Base-by-base conservation (phyloP, 2,113 vertebrate species). In the Otolemur garnettii region DNA sequence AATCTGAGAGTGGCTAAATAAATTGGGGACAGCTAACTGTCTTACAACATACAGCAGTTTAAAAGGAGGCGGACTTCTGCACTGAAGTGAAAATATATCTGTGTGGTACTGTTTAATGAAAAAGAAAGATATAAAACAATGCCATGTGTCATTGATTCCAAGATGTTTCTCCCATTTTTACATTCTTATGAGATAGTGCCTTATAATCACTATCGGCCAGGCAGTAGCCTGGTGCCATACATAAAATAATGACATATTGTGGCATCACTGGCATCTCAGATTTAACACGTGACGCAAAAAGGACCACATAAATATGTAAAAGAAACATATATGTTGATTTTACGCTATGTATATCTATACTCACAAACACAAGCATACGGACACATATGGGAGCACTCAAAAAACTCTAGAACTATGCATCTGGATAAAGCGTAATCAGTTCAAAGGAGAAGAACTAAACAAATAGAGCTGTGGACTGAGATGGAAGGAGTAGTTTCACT, bases 81-180 rank as follows among this genome's bases (percentile, higher is more conserved):
- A 42, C 82, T 26, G 11, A 81, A 30, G 15, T 21, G 35, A 83
- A 88, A 87, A 79, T 77, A 53, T 57, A 69, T 83, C 45, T 84
- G 38, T 85, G 38, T 42, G 55, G 0, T 59, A 35, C 35, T 77
- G 0, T 57, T 71, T 91, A 55, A 55, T 13, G 28, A 38, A 64
- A 75, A 72, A 68, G 50, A n/a, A 74, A 59, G 38, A 87, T 59
- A 45, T 15, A 71, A 87, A 95, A 78, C 22, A 95, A 79, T 38
- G 55, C 30, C 28, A 78, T 78, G 50, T 11, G 75, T 57, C 53
- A 69, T 11, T 69, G 60, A 66, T 72, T 68, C 15, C 19, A 97
- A 89, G 28, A 93, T 86, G 42, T 57, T 94, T 92, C 82, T 81
- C 64, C 30, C 77, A 64, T 87, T 88, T 66, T 79, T 7, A 74